A percentile compares a stretch with the other conserved stretches of the same genome.
Evolutionary conservation across 2,797 vertebrate genomes (phyloP).

Genomic region (Microctenopoma steveboyesi): DNA sequence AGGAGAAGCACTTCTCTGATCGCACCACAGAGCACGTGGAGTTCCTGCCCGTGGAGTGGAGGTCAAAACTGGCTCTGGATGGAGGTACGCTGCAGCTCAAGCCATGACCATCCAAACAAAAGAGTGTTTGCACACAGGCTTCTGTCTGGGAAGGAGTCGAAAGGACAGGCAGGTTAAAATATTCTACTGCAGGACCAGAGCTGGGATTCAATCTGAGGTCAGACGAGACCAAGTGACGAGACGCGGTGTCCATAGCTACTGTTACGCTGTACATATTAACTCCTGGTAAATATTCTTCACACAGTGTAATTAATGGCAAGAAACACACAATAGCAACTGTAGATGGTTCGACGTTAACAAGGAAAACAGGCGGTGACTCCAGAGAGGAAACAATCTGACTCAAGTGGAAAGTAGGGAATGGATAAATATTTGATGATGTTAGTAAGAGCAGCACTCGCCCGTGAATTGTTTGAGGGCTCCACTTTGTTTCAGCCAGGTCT

Average conservation of each 20-base stretch:
- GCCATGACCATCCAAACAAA: too few species aligned
- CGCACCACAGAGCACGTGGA: slow-evolving; percentile 91
- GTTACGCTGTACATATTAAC: not conserved
- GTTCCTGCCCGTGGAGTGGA: slow-evolving; percentile 97
- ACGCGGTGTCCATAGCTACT: too few species aligned
- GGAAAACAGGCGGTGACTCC: too few species aligned
- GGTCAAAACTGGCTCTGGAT: slow-evolving; percentile 93
- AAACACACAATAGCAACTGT: not conserved
- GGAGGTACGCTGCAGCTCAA: slow-evolving; percentile 86
- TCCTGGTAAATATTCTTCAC: not conserved
- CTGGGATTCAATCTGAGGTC: not conserved
- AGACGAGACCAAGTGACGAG: not conserved
- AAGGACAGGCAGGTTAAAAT: not conserved
- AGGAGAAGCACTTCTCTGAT: slow-evolving; percentile 94
- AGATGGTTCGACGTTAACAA: not conserved
- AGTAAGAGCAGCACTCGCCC: too few species aligned
- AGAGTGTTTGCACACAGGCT: too few species aligned
- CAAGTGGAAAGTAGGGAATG: not conserved
- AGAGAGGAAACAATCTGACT: not conserved
- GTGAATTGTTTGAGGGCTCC: not conserved
- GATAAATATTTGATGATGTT: not conserved
- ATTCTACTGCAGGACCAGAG: not conserved
- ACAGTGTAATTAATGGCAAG: not conserved
- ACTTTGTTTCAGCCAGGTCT: too few species aligned
- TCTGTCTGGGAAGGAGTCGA: too few species aligned